These are phyloP conservation scores for Lucifuga dentata DNA, from an alignment of 2,113 vertebrate genomes.

Conservation along the genomic window DNA sequence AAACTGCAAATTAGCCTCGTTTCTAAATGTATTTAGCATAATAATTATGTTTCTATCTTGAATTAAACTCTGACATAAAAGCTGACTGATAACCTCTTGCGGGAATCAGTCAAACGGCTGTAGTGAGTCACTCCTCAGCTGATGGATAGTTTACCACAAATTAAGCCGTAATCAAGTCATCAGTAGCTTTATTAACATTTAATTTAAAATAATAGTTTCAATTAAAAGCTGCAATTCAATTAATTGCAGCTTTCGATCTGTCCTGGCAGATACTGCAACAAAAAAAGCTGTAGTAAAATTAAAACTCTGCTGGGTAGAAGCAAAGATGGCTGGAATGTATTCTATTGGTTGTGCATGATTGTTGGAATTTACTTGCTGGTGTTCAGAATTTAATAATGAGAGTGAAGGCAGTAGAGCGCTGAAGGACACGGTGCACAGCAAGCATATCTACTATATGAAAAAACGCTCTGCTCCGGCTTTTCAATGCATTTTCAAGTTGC, in stretches of 20 bases:
- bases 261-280: background rate
- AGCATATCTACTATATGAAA: conserved; percentile 47
- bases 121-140: too few species aligned
- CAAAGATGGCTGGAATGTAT: conserved; percentile 7
- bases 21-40: too few species aligned
- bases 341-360: conserved; percentile 14
- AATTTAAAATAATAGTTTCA: conserved; percentile 11
- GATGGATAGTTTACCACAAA: too few species aligned
- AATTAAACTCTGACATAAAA: too few species aligned
- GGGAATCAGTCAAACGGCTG: too few species aligned
- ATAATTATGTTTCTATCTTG: too few species aligned
- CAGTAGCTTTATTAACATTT: background rate
- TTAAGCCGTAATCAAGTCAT: background rate
- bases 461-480: conserved; percentile 31
- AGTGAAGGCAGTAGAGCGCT: conserved; percentile 38
- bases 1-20: too few species aligned
- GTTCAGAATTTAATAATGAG: conserved; percentile 47
- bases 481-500: conserved; percentile 32
- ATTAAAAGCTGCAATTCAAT: too few species aligned
- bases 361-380: conserved; percentile 34
- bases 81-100: too few species aligned
- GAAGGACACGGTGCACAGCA: conserved; percentile 26
- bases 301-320: background rate
- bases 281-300: conserved; percentile 1
- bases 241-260: conserved; percentile 29